Evolutionary conservation across 2,888 invertebrate species (phyloP).

Genomic region (Spisula solida): DNA sequence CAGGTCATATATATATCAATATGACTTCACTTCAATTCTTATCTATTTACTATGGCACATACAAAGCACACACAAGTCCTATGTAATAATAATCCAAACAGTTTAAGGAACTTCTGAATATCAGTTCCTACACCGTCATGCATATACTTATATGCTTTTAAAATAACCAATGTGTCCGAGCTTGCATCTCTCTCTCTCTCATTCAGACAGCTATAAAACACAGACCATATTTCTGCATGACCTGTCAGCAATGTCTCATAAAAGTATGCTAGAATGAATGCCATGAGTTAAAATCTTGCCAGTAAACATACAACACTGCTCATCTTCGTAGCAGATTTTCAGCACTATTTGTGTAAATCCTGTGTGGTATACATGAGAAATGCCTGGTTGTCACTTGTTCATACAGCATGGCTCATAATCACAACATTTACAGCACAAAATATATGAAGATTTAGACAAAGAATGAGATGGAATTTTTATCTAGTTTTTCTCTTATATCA

Average conservation of each 20-base stretch:
- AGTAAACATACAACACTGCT: too few species aligned
- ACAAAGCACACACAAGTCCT: not conserved
- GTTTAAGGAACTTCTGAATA: too few species aligned
- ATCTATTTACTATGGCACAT: not conserved
- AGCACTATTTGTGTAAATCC: not conserved
- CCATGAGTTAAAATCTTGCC: too few species aligned
- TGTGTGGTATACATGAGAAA: not conserved
- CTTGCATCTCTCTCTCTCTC: too few species aligned
- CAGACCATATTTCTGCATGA: too few species aligned
- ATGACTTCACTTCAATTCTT: not conserved
- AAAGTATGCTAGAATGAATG: too few species aligned
- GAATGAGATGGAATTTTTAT: not conserved
- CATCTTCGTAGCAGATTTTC: not conserved
- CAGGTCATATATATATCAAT: not conserved
- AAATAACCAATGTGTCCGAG: too few species aligned
- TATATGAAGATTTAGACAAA: constrained; percentile 26
- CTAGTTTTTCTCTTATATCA: not conserved
- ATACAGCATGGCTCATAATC: constrained; percentile 54
- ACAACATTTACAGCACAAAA: constrained; percentile 49
- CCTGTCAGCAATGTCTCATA: too few species aligned
- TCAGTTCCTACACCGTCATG: too few species aligned
- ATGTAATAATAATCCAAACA: too few species aligned
- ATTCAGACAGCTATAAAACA: too few species aligned
- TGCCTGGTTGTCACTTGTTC: not conserved
- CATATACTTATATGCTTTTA: too few species aligned